Conservation (phyloP, 2,888 invertebrate species). For the Drosophila quinaria region DNA sequence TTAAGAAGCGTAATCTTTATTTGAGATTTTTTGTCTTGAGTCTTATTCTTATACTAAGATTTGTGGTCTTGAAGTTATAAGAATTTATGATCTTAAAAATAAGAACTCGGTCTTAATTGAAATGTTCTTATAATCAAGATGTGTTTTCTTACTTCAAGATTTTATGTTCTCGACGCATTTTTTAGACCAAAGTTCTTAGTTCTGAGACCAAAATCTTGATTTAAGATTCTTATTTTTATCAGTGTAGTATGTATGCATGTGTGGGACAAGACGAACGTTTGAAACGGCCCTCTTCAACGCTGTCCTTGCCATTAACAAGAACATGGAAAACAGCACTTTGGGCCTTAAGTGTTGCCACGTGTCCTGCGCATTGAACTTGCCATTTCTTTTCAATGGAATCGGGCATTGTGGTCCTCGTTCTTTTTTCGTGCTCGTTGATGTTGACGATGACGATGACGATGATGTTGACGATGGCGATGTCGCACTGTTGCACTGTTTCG, state of each 20-base stretch:
- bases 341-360: conserved; percentile 67
- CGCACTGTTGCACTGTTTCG: conserved; percentile 25
- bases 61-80: too few relatives aligned
- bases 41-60: too few relatives aligned
- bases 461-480: neutral
- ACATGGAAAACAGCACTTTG: conserved; percentile 65
- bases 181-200: too few relatives aligned
- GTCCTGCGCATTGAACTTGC: conserved; percentile 33
- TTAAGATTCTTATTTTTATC: too few relatives aligned
- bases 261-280: neutral
- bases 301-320: conserved; percentile 44
- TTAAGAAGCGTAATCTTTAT: too few relatives aligned
- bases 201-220: too few relatives aligned
- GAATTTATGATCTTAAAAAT: too few relatives aligned
- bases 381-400: conserved; percentile 26
- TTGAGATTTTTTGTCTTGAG: too few relatives aligned
- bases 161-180: too few relatives aligned
- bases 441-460: neutral
- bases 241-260: neutral
- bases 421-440: conserved; percentile 7
- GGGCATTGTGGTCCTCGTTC: conserved; percentile 22
- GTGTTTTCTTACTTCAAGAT: too few relatives aligned
- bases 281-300: conserved; percentile 2
- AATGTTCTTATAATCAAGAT: too few relatives aligned
- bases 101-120: too few relatives aligned